Conservation (phyloP, 2,113 vertebrate species). For the Gymnarchus niloticus region DNA sequence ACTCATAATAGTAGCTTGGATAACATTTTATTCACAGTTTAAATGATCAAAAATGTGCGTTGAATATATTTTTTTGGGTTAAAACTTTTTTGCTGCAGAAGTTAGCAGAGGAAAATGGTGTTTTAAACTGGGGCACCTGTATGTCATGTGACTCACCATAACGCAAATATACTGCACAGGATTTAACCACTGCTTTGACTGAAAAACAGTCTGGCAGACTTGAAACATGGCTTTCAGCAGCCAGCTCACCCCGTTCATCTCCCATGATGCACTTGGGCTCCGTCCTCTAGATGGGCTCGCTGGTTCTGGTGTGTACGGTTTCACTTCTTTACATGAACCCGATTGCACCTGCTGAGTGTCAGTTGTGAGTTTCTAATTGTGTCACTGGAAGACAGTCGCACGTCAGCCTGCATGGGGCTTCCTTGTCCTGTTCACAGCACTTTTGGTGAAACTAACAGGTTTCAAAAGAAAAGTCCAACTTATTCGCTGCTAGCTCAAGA, state of each 20-base stretch:
- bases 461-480: not conserved
- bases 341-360: not conserved
- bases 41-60: not conserved
- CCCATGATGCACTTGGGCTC: not conserved
- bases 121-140: conserved; percentile 1
- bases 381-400: not conserved
- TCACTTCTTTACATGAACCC: not conserved
- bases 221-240: no score
- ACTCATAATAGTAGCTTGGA: not conserved
- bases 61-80: not conserved
- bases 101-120: not conserved
- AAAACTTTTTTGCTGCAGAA: not conserved
- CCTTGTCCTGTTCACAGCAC: not conserved
- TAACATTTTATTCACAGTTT: not conserved
- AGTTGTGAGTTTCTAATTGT: not conserved
- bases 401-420: not conserved
- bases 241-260: not conserved
- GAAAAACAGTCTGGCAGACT: not conserved
- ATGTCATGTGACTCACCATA: not conserved
- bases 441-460: not conserved
- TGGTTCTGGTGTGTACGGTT: not conserved
- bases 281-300: not conserved
- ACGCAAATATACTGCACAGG: not conserved
- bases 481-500: not conserved
- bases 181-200: not conserved